phyloP scores from a whole-genome alignment of 1,140 invertebrate genomes.

The Cyclina sinensis region DNA sequence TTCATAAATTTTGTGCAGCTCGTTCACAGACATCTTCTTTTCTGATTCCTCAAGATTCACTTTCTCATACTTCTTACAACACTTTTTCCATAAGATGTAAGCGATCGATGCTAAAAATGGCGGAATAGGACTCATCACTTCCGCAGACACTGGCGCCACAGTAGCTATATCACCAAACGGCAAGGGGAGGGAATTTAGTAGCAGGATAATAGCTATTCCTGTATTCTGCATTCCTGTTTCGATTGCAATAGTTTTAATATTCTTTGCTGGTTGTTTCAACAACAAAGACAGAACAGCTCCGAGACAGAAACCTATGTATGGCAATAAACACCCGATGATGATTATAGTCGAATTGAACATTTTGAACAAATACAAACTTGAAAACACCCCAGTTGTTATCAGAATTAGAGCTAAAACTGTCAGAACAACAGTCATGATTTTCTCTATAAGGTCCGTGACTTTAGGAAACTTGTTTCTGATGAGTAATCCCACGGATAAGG shows the following conservation, averaged over 20 bases:
- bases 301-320: slow-evolving; percentile 94
- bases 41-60: background rate
- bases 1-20: background rate
- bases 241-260: slow-evolving; percentile 87
- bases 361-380: slow-evolving; percentile 96
- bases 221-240: slow-evolving; percentile 88
- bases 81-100: background rate
- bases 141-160: slow-evolving; percentile 88
- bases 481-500: slow-evolving; percentile 92
- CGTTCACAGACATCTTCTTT: background rate
- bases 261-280: slow-evolving; percentile 70
- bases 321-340: slow-evolving; percentile 93
- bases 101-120: slow-evolving; percentile 85
- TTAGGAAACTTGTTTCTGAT: slow-evolving; percentile 88
- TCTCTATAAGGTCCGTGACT: slow-evolving; percentile 39
- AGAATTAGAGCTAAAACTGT: slow-evolving; percentile 94
- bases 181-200: slow-evolving; percentile 84
- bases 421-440: slow-evolving; percentile 90
- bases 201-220: slow-evolving; percentile 85
- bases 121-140: slow-evolving; percentile 97
- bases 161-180: slow-evolving; percentile 85
- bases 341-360: slow-evolving; percentile 90
- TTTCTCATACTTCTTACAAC: slow-evolving; percentile 35
- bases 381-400: slow-evolving; percentile 94
- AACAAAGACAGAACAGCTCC: slow-evolving; percentile 87